Evolutionary conservation across 2,113 vertebrate genomes (phyloP).

Genomic region (Corvus hawaiiensis): DNA sequence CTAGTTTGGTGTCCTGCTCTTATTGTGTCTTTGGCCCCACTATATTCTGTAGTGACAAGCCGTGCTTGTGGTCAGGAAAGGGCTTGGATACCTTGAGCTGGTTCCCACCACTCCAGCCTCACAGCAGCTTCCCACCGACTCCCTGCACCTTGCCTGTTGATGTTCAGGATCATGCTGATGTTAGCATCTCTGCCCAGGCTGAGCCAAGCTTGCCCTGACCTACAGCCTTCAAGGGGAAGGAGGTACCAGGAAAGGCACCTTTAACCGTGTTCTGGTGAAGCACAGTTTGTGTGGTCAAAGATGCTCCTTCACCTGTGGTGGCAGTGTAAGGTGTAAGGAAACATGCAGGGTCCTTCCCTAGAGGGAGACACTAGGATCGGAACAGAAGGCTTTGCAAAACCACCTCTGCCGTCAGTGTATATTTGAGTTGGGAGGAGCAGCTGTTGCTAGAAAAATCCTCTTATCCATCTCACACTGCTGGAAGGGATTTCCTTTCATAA

Average conservation of each 20-base stretch:
- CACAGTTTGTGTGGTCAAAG: not conserved
- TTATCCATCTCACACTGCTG: not conserved
- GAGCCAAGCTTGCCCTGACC: not conserved
- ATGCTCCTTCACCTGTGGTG: not conserved
- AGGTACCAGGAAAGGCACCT: not conserved
- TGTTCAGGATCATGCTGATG: not conserved
- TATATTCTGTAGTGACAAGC: not conserved
- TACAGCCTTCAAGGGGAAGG: not conserved
- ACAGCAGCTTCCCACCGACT: not conserved
- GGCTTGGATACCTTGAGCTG: not conserved
- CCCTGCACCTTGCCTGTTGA: not conserved
- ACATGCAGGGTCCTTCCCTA: not conserved
- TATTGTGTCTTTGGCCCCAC: not conserved
- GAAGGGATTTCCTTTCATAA: not conserved
- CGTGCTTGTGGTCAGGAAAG: not conserved
- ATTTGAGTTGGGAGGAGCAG: not conserved
- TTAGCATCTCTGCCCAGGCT: not conserved
- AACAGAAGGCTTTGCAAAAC: not conserved
- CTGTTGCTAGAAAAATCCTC: not conserved
- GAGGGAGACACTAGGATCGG: not conserved
- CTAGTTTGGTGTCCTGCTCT: not conserved
- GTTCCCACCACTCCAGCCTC: not conserved
- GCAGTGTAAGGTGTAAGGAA: not conserved
- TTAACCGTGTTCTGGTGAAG: rapidly evolving
- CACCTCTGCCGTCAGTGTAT: not conserved